These are phyloP conservation scores for Melanogrammus aeglefinus DNA, from an alignment of 2,797 vertebrate genomes.

Conservation along the genomic window DNA sequence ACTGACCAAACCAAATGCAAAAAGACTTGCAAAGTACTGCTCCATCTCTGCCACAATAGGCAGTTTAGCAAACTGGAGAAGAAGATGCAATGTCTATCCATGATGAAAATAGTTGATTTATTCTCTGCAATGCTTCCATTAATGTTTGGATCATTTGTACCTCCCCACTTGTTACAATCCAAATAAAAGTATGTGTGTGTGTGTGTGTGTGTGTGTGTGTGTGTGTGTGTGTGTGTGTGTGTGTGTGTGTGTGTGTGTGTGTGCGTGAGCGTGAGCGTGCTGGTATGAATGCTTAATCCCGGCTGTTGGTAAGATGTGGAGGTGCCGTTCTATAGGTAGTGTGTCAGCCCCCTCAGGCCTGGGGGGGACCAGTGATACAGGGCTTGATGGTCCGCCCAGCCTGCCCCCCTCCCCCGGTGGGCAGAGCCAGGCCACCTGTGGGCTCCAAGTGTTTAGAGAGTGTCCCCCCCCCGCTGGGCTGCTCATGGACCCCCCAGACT, in stretches of 20 bases:
- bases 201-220: conserved; percentile 8
- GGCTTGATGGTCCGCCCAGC: conserved; percentile 12
- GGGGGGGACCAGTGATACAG: background rate
- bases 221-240: background rate
- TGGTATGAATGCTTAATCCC: conserved; percentile 52
- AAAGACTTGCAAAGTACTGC: too few species aligned
- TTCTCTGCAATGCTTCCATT: too few species aligned
- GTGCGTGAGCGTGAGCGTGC: conserved; percentile 9
- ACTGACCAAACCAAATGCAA: too few species aligned
- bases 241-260: too few species aligned
- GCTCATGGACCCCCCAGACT: conserved; percentile 54
- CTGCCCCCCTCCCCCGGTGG: conserved; percentile 7
- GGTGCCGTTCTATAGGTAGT: conserved; percentile 28
- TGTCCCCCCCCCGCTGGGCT: conserved; percentile 13
- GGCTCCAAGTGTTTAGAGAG: conserved; percentile 21
- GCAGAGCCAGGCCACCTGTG: conserved; percentile 11
- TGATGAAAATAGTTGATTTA: too few species aligned
- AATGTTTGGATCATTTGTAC: too few species aligned
- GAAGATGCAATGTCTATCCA: too few species aligned
- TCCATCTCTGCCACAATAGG: too few species aligned
- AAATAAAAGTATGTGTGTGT: conserved; percentile 1
- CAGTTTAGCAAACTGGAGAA: too few species aligned
- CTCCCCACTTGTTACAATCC: too few species aligned
- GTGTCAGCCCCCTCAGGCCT: conserved; percentile 4
- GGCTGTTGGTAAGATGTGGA: conserved; percentile 37